Percentiles rank a stretch among this genome's conserved stretches.
Evolutionary conservation across 2,113 vertebrate genomes (phyloP).

Genomic region (Laticauda colubrina): DNA sequence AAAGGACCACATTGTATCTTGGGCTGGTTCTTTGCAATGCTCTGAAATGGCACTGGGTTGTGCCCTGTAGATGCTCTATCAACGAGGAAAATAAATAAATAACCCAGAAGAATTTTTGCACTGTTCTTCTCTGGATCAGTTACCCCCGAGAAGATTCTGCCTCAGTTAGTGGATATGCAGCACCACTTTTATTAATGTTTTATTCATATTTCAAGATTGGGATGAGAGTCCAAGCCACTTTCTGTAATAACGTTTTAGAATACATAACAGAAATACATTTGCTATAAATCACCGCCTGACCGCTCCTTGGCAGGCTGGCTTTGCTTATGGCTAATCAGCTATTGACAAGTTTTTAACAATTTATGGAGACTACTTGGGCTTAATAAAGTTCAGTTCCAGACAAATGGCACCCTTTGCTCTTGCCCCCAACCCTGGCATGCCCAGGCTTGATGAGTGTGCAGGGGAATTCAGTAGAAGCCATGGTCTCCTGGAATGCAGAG

Average conservation of each 20-base stretch:
- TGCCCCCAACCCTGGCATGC: background rate
- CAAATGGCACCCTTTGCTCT: background rate
- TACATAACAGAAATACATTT: conserved; percentile 14
- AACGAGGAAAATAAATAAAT: background rate
- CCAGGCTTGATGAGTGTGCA: background rate
- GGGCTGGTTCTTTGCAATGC: background rate
- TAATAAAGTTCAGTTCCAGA: background rate
- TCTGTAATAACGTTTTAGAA: conserved; percentile 28
- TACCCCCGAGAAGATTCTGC: background rate
- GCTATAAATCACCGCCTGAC: conserved; percentile 6
- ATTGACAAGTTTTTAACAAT: conserved; percentile 28
- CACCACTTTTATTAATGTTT: background rate
- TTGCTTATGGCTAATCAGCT: conserved; percentile 1
- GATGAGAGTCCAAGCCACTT: conserved; percentile 8
- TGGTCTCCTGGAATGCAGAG: background rate
- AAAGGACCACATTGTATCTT: background rate
- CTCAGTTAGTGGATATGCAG: background rate
- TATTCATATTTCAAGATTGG: conserved; percentile 24
- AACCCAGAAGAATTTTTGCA: background rate
- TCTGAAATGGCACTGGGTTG: background rate
- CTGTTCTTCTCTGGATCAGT: background rate
- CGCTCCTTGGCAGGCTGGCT: conserved; percentile 11
- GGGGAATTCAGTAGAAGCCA: background rate
- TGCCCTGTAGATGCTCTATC: background rate
- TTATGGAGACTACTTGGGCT: conserved; percentile 2